Evolutionary conservation across 2,797 vertebrate species (phyloP).

Genomic region (Molossus molossus): DNA sequence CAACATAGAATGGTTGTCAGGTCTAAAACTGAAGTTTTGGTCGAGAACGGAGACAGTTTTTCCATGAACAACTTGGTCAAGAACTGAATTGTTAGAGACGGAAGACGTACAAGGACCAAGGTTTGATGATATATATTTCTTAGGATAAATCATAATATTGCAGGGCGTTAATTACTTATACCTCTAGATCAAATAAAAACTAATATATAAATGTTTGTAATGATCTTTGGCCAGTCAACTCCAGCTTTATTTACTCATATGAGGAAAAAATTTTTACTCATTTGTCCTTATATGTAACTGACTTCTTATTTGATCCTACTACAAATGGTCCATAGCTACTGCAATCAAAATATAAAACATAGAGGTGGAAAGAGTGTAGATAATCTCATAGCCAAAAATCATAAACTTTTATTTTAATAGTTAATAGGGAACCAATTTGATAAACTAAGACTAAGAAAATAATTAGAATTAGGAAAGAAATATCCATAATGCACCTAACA

Average conservation of each 20-base stretch:
- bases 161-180: not conserved
- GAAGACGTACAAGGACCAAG: no score
- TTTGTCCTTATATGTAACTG: conserved; percentile 17
- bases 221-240: conserved; percentile 1
- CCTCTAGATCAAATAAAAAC: not conserved
- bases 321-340: not conserved
- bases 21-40: no score
- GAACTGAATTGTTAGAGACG: no score
- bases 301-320: conserved; percentile 39
- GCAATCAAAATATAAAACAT: conserved; percentile 50
- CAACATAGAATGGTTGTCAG: no score
- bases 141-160: not conserved
- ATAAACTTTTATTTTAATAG: conserved; percentile 55
- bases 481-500: conserved; percentile 31
- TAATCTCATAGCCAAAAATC: conserved; percentile 27
- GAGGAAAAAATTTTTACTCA: conserved; percentile 36
- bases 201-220: conserved; percentile 4
- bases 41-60: no score
- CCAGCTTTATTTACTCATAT: conserved; percentile 30
- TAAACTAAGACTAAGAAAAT: conserved; percentile 30
- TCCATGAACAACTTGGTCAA: no score
- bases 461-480: conserved; percentile 57
- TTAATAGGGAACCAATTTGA: not conserved
- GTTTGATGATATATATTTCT: not conserved
- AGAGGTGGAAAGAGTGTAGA: not conserved